Evolutionary conservation across 2,113 vertebrate species (phyloP).

Genomic region (Bambusicola thoracicus): DNA sequence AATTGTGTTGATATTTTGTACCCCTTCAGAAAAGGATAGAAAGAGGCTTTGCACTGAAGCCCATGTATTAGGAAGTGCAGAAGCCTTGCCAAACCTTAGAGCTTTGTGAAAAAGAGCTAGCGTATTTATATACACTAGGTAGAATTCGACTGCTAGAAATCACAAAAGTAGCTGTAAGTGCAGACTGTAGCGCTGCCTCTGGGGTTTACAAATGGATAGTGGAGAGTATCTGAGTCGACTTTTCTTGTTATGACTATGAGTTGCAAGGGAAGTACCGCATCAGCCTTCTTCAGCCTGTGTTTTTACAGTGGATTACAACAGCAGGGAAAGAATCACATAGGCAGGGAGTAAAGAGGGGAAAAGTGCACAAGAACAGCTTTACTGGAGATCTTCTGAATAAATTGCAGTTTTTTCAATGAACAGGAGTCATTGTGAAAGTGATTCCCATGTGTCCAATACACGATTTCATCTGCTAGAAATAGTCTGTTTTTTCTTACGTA

Average conservation of each 20-base stretch:
- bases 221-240: not conserved
- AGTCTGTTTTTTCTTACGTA: not conserved
- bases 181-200: not conserved
- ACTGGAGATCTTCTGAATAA: not conserved
- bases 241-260: not conserved
- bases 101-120: not conserved
- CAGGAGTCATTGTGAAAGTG: rapidly evolving
- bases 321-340: not conserved
- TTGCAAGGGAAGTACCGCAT: not conserved
- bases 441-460: not conserved
- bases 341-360: not conserved
- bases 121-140: not conserved
- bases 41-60: not conserved
- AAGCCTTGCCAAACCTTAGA: not conserved
- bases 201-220: not conserved
- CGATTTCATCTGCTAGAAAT: not conserved
- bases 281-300: not conserved
- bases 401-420: not conserved
- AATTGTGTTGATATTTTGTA: not conserved
- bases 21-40: not conserved
- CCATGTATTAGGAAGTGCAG: not conserved
- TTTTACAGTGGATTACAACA: not conserved
- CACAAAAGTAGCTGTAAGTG: not conserved
- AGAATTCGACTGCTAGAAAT: not conserved
- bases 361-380: not conserved